phyloP scores from a whole-genome alignment of 2,113 vertebrate genomes.

The Chloropsis cyanopogon region DNA sequence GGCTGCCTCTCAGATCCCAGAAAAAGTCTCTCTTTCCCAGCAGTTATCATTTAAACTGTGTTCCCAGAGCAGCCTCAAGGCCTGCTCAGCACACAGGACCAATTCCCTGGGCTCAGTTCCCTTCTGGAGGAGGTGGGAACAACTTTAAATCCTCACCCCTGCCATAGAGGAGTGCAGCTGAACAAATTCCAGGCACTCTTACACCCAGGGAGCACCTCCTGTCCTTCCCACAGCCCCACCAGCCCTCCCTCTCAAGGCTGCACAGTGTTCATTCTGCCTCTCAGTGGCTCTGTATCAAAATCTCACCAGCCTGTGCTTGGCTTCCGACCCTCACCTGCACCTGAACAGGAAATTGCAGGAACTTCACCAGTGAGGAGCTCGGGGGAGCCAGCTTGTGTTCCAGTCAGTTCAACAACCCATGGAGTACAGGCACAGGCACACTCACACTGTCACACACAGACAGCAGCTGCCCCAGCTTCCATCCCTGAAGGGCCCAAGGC shows the following conservation, averaged over 20 bases:
- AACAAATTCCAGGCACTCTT: background rate
- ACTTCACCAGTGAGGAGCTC: background rate
- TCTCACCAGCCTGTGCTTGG: background rate
- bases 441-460: background rate
- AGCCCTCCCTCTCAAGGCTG: background rate
- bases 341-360: background rate
- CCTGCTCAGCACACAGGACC: background rate
- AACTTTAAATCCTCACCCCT: background rate
- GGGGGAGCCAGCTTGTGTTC: background rate
- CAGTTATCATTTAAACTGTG: background rate
- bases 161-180: background rate
- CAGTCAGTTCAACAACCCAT: background rate
- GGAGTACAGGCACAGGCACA: background rate
- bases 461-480: background rate
- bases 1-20: background rate
- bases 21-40: background rate
- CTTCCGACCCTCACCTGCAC: background rate
- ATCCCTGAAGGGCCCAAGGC: background rate
- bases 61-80: background rate
- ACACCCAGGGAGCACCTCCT: background rate
- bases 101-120: background rate
- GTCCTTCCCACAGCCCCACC: background rate
- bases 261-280: background rate
- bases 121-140: background rate
- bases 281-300: fast-evolving